Conservation (phyloP, 1,140 invertebrate genomes). For the Nomia melanderi region DNA sequence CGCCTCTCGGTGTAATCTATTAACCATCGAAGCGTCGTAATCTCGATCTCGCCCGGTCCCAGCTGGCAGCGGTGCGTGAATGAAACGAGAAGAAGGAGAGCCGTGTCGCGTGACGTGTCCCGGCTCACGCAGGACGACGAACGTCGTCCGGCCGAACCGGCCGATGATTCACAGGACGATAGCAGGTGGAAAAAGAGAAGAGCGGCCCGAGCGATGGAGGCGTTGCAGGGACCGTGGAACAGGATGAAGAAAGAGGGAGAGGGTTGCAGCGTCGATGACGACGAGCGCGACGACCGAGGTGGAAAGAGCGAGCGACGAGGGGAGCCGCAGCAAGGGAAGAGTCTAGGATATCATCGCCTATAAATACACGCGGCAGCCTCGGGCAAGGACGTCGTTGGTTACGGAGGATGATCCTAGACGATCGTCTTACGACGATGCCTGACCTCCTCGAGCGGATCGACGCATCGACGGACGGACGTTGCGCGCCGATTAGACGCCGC, state of each 20-base stretch:
- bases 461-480: no score
- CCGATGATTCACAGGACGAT: conserved; percentile 56
- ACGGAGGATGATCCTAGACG: conserved; percentile 56
- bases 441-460: conserved; percentile 46
- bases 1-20: conserved; percentile 29
- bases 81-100: conserved; percentile 36
- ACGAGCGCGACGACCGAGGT: conserved; percentile 35
- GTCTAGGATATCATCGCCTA: conserved; percentile 68
- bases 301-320: not conserved
- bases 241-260: not conserved
- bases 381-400: conserved; percentile 66
- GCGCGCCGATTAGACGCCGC: conserved; percentile 24
- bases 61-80: conserved; percentile 27
- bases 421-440: conserved; percentile 39
- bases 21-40: conserved; percentile 22
- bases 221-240: no score
- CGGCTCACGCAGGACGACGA: conserved; percentile 36
- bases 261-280: conserved; percentile 30
- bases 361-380: conserved; percentile 66
- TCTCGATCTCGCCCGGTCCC: not conserved
- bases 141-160: conserved; percentile 22
- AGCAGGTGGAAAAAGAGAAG: conserved; percentile 45
- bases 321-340: conserved; percentile 13
- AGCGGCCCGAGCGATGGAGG: not conserved
- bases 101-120: conserved; percentile 54